A percentile compares a stretch with the other conserved stretches of the same genome.
Conservation (phyloP, 2,797 vertebrate genomes). For the Sylvilagus floridanus region DNA sequence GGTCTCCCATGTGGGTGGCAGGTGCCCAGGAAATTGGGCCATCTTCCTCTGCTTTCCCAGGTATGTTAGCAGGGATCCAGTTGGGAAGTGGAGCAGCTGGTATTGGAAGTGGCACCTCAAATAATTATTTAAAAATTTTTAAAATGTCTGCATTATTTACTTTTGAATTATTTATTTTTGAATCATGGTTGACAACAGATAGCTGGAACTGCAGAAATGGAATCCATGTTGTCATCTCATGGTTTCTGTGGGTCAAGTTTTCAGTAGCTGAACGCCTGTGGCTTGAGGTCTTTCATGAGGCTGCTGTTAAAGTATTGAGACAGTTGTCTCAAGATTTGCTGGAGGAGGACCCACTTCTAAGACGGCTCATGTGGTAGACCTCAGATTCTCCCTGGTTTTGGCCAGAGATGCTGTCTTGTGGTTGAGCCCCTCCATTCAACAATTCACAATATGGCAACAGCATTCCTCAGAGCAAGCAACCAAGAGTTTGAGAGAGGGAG, state of each 20-base stretch:
- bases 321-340: neutral
- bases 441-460: neutral
- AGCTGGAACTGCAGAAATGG: neutral
- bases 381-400: neutral
- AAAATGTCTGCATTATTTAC: too few species aligned
- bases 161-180: too few species aligned
- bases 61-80: too few species aligned
- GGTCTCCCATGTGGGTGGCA: too few species aligned
- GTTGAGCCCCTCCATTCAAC: neutral
- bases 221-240: neutral
- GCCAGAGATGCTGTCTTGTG: neutral
- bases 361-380: neutral
- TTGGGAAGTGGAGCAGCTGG: too few species aligned
- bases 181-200: too few species aligned
- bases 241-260: neutral
- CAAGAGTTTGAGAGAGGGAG: neutral
- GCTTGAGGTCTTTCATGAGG: neutral
- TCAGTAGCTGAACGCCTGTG: neutral
- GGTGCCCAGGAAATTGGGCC: too few species aligned
- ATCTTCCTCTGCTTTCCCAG: too few species aligned
- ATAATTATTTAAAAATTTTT: too few species aligned
- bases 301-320: neutral
- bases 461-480: neutral
- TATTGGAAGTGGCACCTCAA: too few species aligned
- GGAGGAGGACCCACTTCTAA: neutral